These are phyloP conservation scores for Callyntrura sp. DNA, from an alignment of 2,888 invertebrate genomes.

Conservation along the genomic window DNA sequence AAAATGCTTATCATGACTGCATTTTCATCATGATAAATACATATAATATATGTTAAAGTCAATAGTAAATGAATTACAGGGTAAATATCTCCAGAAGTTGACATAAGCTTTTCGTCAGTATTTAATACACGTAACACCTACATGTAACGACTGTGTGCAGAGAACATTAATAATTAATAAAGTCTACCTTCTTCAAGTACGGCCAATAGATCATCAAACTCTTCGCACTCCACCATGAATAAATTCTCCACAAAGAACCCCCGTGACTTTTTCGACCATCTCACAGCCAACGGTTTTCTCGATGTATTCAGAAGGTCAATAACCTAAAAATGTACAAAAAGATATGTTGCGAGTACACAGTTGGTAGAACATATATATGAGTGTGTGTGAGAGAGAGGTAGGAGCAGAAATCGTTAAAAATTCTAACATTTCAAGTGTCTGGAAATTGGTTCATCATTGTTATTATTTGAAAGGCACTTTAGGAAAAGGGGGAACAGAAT, in stretches of 20 bases:
- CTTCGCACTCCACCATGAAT: constrained; percentile 98
- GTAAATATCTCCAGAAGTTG: too few relatives aligned
- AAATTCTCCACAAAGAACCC: constrained; percentile 98
- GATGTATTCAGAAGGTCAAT: constrained; percentile 95
- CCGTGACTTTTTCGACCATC: constrained; percentile 97
- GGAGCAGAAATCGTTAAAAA: too few relatives aligned
- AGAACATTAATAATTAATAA: constrained; percentile 13
- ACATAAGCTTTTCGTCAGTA: too few relatives aligned
- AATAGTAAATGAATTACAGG: too few relatives aligned
- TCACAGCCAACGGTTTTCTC: constrained; percentile 93
- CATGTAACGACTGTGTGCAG: not conserved
- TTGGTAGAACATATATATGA: not conserved
- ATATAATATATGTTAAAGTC: too few relatives aligned
- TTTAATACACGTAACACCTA: too few relatives aligned
- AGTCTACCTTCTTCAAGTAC: constrained; percentile 97
- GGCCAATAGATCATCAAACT: constrained; percentile 95
- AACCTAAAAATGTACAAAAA: constrained; percentile 88
- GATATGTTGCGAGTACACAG: not conserved
- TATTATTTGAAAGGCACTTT: too few relatives aligned
- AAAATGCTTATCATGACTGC: too few relatives aligned
- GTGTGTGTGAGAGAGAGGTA: not conserved
- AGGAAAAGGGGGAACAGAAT: too few relatives aligned
- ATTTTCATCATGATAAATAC: too few relatives aligned
- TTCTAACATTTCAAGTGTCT: too few relatives aligned
- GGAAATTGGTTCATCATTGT: too few relatives aligned